These are phyloP conservation scores for Eupithecia abbreviata DNA, from an alignment of 2,888 invertebrate species.

Conservation along the genomic window DNA sequence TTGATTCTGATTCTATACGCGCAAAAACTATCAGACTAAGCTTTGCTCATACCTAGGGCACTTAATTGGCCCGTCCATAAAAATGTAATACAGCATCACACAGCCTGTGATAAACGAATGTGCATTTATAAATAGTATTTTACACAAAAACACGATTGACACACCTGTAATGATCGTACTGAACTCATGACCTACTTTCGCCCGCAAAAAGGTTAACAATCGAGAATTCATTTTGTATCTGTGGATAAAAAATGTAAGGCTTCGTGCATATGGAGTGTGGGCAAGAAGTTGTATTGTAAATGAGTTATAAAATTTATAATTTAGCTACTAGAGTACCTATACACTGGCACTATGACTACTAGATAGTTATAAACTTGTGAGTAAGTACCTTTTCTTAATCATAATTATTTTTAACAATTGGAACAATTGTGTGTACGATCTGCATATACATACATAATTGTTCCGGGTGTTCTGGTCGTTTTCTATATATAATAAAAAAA, in stretches of 20 bases:
- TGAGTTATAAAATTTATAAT: not conserved
- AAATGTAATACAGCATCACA: slow-evolving; percentile 29
- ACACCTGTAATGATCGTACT: slow-evolving; percentile 57
- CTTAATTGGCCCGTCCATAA: slow-evolving; percentile 30
- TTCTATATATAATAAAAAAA: no score
- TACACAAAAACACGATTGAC: slow-evolving; percentile 51
- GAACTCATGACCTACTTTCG: slow-evolving; percentile 60
- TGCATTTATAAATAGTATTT: slow-evolving; percentile 41
- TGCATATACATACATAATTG: no score
- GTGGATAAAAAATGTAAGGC: slow-evolving; percentile 47
- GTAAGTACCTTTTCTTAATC: no score
- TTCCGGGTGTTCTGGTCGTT: no score
- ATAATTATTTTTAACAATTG: no score
- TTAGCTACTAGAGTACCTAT: not conserved
- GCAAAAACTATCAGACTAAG: slow-evolving; percentile 10
- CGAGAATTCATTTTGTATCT: slow-evolving; percentile 45
- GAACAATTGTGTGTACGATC: no score
- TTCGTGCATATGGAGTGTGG: not conserved
- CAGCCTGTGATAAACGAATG: slow-evolving; percentile 30
- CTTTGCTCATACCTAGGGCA: slow-evolving; percentile 11
- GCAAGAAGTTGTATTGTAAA: slow-evolving; percentile 3
- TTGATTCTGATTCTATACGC: no score
- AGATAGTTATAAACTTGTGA: no score
- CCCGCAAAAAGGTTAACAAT: slow-evolving; percentile 58
- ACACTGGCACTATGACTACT: not conserved